Percentiles rank a stretch among this genome's conserved stretches.
Evolutionary conservation across 2,797 vertebrate species (phyloP).

Genomic region (Tapirus indicus): DNA sequence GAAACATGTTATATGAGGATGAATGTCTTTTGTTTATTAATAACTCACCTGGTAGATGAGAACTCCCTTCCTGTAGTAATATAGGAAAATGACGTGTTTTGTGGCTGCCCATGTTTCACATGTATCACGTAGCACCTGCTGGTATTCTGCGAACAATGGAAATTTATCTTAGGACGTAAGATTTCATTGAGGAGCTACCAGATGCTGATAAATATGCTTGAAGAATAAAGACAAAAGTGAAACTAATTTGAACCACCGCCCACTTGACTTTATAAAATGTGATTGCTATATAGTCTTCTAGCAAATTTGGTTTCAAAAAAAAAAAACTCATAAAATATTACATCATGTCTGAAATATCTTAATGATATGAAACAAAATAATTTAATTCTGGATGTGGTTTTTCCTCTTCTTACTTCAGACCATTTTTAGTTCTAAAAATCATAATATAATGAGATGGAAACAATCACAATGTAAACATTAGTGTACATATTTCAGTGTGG

Average conservation of each 20-base stretch:
- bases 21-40: conserved; percentile 57
- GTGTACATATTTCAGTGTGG: not conserved
- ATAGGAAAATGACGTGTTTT: not conserved
- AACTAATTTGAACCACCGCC: not conserved
- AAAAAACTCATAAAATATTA: not conserved
- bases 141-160: not conserved
- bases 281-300: not conserved
- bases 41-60: conserved; percentile 64
- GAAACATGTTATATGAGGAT: not conserved
- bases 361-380: conserved; percentile 17
- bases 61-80: conserved; percentile 58
- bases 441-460: not conserved
- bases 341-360: conserved; percentile 25
- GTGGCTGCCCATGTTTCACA: not conserved
- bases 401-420: not conserved
- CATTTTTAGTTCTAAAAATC: conserved; percentile 33
- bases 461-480: not conserved
- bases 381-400: conserved; percentile 25
- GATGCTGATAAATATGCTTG: conserved; percentile 12
- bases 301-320: conserved; percentile 14
- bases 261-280: conserved; percentile 21
- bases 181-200: not conserved
- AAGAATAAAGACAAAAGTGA: not conserved
- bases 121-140: not conserved
- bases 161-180: conserved; percentile 1